Base-by-base conservation (phyloP, 2,113 vertebrate genomes). In the Podarcis raffonei region DNA sequence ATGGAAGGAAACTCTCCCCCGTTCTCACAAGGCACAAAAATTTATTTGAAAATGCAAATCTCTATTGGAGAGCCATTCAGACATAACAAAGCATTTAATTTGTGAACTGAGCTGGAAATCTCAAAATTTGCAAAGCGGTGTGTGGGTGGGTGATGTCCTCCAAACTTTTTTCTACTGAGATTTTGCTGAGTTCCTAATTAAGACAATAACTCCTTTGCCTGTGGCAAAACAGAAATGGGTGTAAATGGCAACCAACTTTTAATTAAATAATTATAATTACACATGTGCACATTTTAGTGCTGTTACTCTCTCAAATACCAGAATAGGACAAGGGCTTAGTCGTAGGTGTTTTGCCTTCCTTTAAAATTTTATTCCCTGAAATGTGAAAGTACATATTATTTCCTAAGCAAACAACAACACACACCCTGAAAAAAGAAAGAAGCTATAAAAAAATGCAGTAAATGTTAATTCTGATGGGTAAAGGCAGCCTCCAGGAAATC, bases 1-100 rank as follows among this genome's bases (percentile, higher is more conserved):
- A 88, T 85, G 8, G 0, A 83, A 62, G 5, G 75, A 89, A 82
- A 89, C 88, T 62, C 59, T 37, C 0, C 35, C 32, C 80, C 0
- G 39, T 78, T 5, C 1, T 78, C 84, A 84, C 39, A n/a, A 39
- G 3, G 1, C 77, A 89, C 32, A 78, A 1, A 39, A 79, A 37
- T 15, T 27, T 48, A 71, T 1, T 68, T n/a, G 53, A 86, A 89
- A 89, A n/a, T 0, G 0, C 0, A 2, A 57, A 48, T 9, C 0
- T 0, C 72, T 77, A 86, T 69, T 22, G 65, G 84, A 89, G 23
- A 95, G 35, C 0, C 11, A 32, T 83, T 11, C 18, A 65, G 78
- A 72, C 69, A 57, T 16, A 82, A 57, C 15, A 15, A 74, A 3
- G 48, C 62, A 85, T 6, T 62, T 66, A 66, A 74, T 80, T 81